Conservation (phyloP, 2,113 vertebrate genomes). For the Nanorana parkeri region DNA sequence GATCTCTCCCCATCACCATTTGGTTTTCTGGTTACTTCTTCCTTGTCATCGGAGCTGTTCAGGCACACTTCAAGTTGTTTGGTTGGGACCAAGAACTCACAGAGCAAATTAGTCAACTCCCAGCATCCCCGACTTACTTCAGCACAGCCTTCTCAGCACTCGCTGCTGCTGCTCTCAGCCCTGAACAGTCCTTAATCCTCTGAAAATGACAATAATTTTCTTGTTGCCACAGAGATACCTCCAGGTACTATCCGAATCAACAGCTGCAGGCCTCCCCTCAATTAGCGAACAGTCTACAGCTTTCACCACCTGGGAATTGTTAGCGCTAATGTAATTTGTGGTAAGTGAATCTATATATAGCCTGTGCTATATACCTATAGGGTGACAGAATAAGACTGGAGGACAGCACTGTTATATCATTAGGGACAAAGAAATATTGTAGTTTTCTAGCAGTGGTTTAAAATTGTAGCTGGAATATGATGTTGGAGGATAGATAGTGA, state of each 20-base stretch:
- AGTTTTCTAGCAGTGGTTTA: neutral
- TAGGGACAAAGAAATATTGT: conserved; percentile 4
- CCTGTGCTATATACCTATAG: conserved; percentile 38
- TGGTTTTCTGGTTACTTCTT: no score
- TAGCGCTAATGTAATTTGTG: conserved; percentile 44
- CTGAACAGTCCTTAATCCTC: conserved; percentile 1
- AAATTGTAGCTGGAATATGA: no score
- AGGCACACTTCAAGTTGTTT: conserved; percentile 52
- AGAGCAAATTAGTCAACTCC: conserved; percentile 56
- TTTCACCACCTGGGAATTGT: conserved; percentile 55
- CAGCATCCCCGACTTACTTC: conserved; percentile 10
- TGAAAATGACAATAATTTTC: conserved; percentile 41
- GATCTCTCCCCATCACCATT: no score
- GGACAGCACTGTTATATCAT: conserved; percentile 5
- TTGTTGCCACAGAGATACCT: conserved; percentile 27
- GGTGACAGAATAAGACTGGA: conserved; percentile 4
- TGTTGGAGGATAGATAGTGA: neutral
- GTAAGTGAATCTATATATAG: conserved; percentile 53
- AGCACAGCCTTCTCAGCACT: neutral
- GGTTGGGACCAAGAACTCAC: conserved; percentile 51
- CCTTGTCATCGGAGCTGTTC: neutral
- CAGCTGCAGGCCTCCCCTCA: conserved; percentile 41
- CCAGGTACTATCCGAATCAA: neutral
- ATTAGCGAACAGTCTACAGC: conserved; percentile 46
- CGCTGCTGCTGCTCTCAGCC: conserved; percentile 1